Evolutionary conservation across 1,140 invertebrate genomes (phyloP), one percentile per base, ranked within the genome.

Genomic region (Spodoptera frugiperda): DNA sequence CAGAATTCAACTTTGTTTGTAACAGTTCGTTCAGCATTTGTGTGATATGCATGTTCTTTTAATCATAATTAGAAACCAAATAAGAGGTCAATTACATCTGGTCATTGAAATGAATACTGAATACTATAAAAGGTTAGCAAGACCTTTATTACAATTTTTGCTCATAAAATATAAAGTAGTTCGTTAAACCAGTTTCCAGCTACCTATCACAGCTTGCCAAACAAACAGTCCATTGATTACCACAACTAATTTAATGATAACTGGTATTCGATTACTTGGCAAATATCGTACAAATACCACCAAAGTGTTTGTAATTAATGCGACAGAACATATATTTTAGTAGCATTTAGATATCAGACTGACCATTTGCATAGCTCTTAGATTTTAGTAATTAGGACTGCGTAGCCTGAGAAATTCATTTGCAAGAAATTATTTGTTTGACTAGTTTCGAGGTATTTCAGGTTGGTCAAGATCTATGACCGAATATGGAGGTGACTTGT

Each of bases 281-380:
- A 68, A 68, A 65, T 65, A 68, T 48, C 51, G 61, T 48, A 68
- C 48, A 68, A 68, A 53, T 53, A 68, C 65, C 65, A 53, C 48
- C 65, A 51, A 65, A 68, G 65, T 68, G 65, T 53, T 12, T 14
- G 48, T 68, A 68, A 68, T 68, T 68, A 33, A 68, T 68, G 51
- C 65, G 65, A 30, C 21, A 53, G 65, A 68, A 11, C 65, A 49
- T 61, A 68, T 68, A 68, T 51, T 68, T 68, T 51, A 21, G 25
- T 68, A 68, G 19, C 65, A 68, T 65, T 65, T 49, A 53, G 65
- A 68, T 68, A 68, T 68, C 48, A 53, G 4, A 53, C 48, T 30
- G 21, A 14, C 10, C 48, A 53, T 68, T 68, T 53, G 25, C 48
- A 53, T 53, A 49, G 21, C 65, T 15, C 51, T 68, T 15, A 51